Base-by-base conservation (phyloP, 2,797 vertebrate species). In the Lepilemur ruficaudatus region DNA sequence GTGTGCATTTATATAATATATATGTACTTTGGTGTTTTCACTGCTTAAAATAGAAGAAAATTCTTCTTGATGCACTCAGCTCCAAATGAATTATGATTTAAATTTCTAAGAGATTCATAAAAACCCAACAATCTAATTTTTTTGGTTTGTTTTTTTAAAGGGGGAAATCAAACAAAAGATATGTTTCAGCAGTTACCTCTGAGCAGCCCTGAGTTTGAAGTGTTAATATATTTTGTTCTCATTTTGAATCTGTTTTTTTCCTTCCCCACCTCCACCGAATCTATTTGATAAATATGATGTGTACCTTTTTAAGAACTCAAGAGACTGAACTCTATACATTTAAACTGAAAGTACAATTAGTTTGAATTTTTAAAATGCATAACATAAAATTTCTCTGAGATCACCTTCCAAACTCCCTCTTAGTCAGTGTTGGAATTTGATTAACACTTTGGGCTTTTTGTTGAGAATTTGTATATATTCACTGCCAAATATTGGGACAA, bases 81-180 rank as follows among this genome's bases (percentile, higher is more conserved):
- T 96, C 50, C 63, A 96, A 90, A 48, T 94, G 72, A 97, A 73
- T 86, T 97, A 43, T 12, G 57, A 75, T 73, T 97, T 91, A 67
- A 55, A 59, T 90, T 95, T 95, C 48, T 93, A 65, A 92, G 83
- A 61, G 10, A 59, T 92, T 90, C 57, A 78, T 75, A 88, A 92
- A 94, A 91, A 86, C 23, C 17, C 55, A 88, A n/a, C 46, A 81
- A 75, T 32, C 61, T 93, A 72, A 80, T 79, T 86, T 18, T 2
- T 52, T 22, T 76, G 25, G 38, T n/a, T 72, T 59, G 52, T 57
- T 41, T 91, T 88, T 94, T 41, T 17, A 6, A 41, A 46, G 30
- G 52, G 7, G 48, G 41, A 14, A 91, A 65, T 70, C 63, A 61
- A 61, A 69, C 13, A 76, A 96, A 96, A 91, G 65, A 67, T 79